A percentile compares a stretch with the other conserved stretches of the same genome.
These are phyloP conservation scores for Oncopodura yosiiana DNA, from an alignment of 1,140 invertebrate genomes.

Conservation along the genomic window DNA sequence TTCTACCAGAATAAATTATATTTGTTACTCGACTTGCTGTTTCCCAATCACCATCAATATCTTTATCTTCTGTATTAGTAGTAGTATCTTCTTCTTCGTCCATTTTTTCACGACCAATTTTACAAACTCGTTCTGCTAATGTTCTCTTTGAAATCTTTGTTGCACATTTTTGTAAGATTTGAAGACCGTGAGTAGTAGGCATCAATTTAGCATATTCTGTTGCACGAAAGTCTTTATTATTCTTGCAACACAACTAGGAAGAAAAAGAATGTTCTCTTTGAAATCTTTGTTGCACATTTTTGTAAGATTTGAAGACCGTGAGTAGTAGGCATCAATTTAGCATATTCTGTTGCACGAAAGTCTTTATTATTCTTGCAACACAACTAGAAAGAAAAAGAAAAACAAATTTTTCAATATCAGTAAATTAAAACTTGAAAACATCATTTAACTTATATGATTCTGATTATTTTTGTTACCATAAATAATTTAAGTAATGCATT, in stretches of 20 bases:
- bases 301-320: slow-evolving; percentile 14
- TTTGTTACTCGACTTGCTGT: not conserved
- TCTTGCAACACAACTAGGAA: slow-evolving; percentile 64
- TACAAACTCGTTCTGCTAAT: slow-evolving; percentile 54
- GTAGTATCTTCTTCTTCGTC: slow-evolving; percentile 37
- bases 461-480: slow-evolving; percentile 65
- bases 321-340: slow-evolving; percentile 44
- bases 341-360: slow-evolving; percentile 72
- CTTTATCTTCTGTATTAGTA: too few species aligned
- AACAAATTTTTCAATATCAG: too few species aligned
- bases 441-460: too few species aligned
- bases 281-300: slow-evolving; percentile 54
- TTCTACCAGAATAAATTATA: not conserved
- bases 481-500: slow-evolving; percentile 81
- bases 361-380: slow-evolving; percentile 74
- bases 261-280: slow-evolving; percentile 55
- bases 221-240: slow-evolving; percentile 72
- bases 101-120: slow-evolving; percentile 37
- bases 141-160: slow-evolving; percentile 60
- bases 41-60: slow-evolving; percentile 38
- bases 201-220: slow-evolving; percentile 77
- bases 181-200: slow-evolving; percentile 60
- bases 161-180: slow-evolving; percentile 79
- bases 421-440: too few species aligned
- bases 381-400: slow-evolving; percentile 55